Evolutionary conservation across 2,797 vertebrate species (phyloP), one percentile per base, ranked within the genome.

Genomic region (Phalloptychus januarius): DNA sequence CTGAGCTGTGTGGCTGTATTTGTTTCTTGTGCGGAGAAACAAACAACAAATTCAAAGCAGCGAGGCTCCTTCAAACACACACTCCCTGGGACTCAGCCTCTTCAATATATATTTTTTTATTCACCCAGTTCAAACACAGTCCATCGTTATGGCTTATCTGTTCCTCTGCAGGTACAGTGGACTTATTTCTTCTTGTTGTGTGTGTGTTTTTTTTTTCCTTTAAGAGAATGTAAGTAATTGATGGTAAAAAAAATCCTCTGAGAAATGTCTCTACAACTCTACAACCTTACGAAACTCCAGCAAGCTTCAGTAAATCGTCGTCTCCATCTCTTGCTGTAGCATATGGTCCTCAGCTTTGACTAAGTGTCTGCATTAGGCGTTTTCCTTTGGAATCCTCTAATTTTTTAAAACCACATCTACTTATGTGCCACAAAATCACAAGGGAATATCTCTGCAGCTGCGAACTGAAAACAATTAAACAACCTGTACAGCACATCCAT

Each of bases 151-250:
- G 58, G 58, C 86, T 94, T 93, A 94, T 94, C 91, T 89, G 61
- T 82, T 79, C 76, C 81, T 88, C 78, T 85, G 85, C 92, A 92
- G 90, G 79, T 91, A 85, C 76, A 83, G 82, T 80, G 81, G 80
- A 79, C 75, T 83, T 91, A 83, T 89, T 94, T 87, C 77, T 89
- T 88, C 80, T 87, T 72, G 75, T 88, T 88, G 70, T 63, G 63
- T 65, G 61, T 72, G 69, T 45, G 46, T 78, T 78, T 83, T 82
- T 63, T 78, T 52, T 74, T 73, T 52, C 16, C 72, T 78, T 76
- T 75, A 89, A 93, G 80, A 83, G 63, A 91, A 91, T 91, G 88
- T 89, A 93, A 92, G 84, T 91, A 93, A 92, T 90, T 93, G 85
- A 94, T 90, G 86, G 85, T 31, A 67, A 91, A 89, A 89, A 72